Percentiles rank a stretch among this genome's conserved stretches.
Evolutionary conservation across 1,140 invertebrate genomes (phyloP).

Genomic region (Drosophila takahashii): DNA sequence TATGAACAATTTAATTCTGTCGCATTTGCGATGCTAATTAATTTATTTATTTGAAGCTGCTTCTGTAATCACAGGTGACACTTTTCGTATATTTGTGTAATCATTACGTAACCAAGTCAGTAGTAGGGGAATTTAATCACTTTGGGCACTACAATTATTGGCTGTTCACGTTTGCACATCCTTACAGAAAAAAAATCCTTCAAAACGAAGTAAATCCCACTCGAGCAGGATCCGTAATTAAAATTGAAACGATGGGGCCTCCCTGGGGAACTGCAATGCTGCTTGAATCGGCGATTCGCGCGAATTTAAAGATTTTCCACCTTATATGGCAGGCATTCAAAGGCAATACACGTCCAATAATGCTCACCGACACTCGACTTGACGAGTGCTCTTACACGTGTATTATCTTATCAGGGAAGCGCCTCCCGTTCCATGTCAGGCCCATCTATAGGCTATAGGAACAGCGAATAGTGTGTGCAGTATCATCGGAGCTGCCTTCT

Average conservation of each 20-base stretch:
- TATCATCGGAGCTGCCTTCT: constrained; percentile 25
- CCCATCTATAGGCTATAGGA: constrained; percentile 36
- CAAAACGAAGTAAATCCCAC: constrained; percentile 12
- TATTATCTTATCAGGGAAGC: constrained; percentile 72
- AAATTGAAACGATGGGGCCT: constrained; percentile 19
- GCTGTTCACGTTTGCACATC: constrained; percentile 3
- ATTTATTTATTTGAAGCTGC: not conserved
- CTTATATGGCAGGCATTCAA: constrained; percentile 26
- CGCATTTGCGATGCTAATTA: constrained; percentile 1
- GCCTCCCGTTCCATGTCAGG: constrained; percentile 32
- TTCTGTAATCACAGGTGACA: constrained; percentile 34
- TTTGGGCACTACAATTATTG: not conserved
- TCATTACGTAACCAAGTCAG: constrained; percentile 6
- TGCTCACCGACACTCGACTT: constrained; percentile 36
- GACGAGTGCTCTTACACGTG: constrained; percentile 42
- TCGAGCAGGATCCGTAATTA: constrained; percentile 6
- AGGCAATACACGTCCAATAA: constrained; percentile 55
- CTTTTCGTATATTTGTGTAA: constrained; percentile 26
- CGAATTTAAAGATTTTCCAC: constrained; percentile 70
- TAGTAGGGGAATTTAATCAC: not conserved
- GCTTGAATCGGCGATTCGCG: constrained; percentile 24
- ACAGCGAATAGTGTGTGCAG: not conserved
- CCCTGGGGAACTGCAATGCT: constrained; percentile 50
- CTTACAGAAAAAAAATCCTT: constrained; percentile 44
- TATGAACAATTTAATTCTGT: constrained; percentile 20